phyloP scores from a whole-genome alignment of 2,113 vertebrate species.

The Phocoena sinus region DNA sequence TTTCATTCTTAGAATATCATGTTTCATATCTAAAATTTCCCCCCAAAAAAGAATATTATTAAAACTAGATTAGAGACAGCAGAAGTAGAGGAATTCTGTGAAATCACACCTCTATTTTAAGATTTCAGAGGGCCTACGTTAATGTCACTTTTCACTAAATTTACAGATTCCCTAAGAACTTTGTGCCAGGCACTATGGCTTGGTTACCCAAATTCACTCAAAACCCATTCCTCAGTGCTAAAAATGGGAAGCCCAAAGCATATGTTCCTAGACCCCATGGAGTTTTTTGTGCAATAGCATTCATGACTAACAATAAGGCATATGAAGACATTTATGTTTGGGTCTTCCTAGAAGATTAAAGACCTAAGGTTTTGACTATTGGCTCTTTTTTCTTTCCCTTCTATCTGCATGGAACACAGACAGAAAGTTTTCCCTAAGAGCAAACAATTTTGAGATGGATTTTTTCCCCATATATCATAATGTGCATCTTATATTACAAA shows the following conservation, averaged over 20 bases:
- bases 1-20: not conserved
- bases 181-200: not conserved
- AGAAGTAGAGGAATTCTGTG: not conserved
- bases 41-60: not conserved
- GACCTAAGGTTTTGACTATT: not conserved
- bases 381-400: not conserved
- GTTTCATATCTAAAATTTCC: not conserved
- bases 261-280: rapidly evolving
- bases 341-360: not conserved
- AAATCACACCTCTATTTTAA: not conserved
- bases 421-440: not conserved
- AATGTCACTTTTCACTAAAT: not conserved
- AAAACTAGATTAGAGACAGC: not conserved
- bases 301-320: not conserved
- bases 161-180: not conserved
- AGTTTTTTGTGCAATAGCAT: not conserved
- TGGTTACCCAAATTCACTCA: not conserved
- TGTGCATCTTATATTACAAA: not conserved
- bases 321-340: not conserved
- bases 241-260: not conserved
- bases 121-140: not conserved
- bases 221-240: not conserved
- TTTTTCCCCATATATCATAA: not conserved
- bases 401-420: not conserved
- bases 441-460: not conserved